These are phyloP conservation scores for Scopus umbretta DNA, from an alignment of 2,113 vertebrate species.

Conservation along the genomic window DNA sequence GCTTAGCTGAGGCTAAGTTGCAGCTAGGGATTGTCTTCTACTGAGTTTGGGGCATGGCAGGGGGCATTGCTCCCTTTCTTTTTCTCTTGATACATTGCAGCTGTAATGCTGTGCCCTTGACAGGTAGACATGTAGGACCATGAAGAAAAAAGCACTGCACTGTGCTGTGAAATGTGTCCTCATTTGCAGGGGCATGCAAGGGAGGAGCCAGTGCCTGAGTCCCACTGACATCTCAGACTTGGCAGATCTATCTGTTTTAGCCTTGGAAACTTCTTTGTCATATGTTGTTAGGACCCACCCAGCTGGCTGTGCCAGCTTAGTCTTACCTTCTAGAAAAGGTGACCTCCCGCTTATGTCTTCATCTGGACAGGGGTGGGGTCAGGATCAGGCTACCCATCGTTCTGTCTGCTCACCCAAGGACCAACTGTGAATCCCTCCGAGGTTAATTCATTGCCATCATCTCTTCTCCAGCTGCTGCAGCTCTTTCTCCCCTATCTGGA, in stretches of 20 bases:
- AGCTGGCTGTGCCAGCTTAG: background rate
- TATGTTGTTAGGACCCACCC: background rate
- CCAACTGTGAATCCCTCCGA: background rate
- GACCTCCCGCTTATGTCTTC: background rate
- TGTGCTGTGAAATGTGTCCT: background rate
- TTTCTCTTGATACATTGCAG: background rate
- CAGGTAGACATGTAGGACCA: background rate
- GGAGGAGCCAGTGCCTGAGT: background rate
- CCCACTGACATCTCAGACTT: background rate
- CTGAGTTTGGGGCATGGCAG: background rate
- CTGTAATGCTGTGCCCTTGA: background rate
- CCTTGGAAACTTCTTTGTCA: background rate
- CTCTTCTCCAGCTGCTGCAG: background rate
- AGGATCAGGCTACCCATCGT: background rate
- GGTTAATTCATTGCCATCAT: background rate
- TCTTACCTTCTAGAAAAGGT: background rate
- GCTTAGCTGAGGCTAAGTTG: background rate
- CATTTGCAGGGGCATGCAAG: background rate
- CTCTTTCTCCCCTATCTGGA: background rate
- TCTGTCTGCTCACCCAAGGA: background rate
- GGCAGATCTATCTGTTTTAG: background rate
- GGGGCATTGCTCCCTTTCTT: background rate
- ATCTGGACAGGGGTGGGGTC: background rate
- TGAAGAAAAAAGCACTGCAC: background rate
- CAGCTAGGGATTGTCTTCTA: background rate